phyloP scores from a whole-genome alignment of 2,113 vertebrate genomes.

The Rynchops niger region DNA sequence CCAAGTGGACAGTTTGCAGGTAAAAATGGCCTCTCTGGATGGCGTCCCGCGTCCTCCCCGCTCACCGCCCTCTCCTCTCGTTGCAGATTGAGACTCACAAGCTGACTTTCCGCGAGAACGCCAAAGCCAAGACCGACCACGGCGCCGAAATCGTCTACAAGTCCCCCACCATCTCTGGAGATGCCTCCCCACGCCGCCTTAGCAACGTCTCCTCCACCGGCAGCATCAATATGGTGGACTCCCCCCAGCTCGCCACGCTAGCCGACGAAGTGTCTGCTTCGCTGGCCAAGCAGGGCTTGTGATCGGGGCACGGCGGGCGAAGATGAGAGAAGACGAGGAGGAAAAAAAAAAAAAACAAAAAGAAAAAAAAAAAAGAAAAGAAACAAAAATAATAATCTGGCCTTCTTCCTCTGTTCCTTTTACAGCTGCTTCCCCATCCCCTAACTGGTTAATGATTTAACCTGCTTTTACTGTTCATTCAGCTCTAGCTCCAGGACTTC shows the following conservation, averaged over 20 bases:
- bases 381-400: conserved; percentile 73
- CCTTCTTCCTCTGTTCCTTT: conserved; percentile 80
- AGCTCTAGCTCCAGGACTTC: conserved; percentile 73
- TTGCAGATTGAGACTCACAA: conserved; percentile 93
- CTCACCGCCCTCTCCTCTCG: not conserved
- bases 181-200: conserved; percentile 90
- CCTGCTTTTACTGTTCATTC: conserved; percentile 72
- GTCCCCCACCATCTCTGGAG: conserved; percentile 84
- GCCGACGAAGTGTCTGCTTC: conserved; percentile 97
- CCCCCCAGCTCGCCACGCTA: conserved; percentile 93
- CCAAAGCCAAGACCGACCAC: conserved; percentile 97
- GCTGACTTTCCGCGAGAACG: conserved; percentile 93
- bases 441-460: conserved; percentile 58
- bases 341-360: not conserved
- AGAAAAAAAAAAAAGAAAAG: conserved; percentile 32
- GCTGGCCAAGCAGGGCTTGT: conserved; percentile 98
- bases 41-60: rapidly evolving
- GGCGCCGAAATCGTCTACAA: conserved; percentile 94
- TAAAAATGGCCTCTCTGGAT: rapidly evolving
- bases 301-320: conserved; percentile 70
- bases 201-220: conserved; percentile 96
- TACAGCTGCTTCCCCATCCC: conserved; percentile 73
- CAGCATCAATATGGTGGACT: conserved; percentile 95
- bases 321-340: conserved; percentile 47
- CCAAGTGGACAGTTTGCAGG: rapidly evolving